phyloP scores from a whole-genome alignment of 2,888 invertebrate genomes.

The Rhingia rostrata region DNA sequence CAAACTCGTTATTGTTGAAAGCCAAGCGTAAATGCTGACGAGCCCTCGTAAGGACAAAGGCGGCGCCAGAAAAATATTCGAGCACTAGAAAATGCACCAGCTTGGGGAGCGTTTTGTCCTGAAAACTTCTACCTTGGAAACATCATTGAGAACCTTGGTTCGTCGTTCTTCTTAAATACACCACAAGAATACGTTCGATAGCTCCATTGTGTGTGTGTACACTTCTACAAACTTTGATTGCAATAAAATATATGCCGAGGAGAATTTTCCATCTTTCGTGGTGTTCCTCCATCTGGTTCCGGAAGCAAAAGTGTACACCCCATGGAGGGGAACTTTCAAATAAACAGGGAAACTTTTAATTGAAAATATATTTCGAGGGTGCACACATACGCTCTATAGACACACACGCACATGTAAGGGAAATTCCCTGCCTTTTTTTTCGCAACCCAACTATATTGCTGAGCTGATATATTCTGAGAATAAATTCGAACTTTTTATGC shows the following conservation, averaged over 20 bases:
- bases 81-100: neutral
- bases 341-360: slow-evolving; percentile 67
- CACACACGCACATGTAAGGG: too few species aligned
- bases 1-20: slow-evolving; percentile 41
- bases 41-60: neutral
- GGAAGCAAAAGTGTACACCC: too few species aligned
- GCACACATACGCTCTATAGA: slow-evolving; percentile 9
- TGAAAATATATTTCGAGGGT: slow-evolving; percentile 58
- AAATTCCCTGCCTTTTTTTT: too few species aligned
- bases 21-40: slow-evolving; percentile 30
- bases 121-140: slow-evolving; percentile 28
- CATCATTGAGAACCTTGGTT: slow-evolving; percentile 3
- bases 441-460: too few species aligned
- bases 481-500: too few species aligned
- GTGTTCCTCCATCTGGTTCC: neutral
- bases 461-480: too few species aligned
- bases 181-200: slow-evolving; percentile 28
- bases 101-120: slow-evolving; percentile 5
- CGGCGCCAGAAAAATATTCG: neutral
- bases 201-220: slow-evolving; percentile 36
- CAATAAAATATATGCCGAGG: slow-evolving; percentile 42
- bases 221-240: slow-evolving; percentile 57
- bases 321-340: slow-evolving; percentile 35
- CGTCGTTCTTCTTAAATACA: slow-evolving; percentile 12
- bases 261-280: slow-evolving; percentile 6